Conservation (phyloP, 2,113 vertebrate species). For the Axis porcinus region DNA sequence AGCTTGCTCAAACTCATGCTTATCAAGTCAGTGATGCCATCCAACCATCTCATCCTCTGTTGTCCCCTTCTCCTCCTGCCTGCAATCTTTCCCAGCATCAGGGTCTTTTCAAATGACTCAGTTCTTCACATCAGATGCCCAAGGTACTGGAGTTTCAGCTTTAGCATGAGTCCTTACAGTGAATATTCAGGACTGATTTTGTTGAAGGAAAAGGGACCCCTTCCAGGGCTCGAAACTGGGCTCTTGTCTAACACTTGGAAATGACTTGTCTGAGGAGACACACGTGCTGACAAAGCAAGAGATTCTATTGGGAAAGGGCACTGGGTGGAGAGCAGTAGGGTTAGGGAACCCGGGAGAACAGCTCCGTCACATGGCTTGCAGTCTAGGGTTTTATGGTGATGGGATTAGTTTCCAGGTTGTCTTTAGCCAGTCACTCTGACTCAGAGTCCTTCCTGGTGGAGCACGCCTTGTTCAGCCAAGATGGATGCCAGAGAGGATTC, state of each 20-base stretch:
- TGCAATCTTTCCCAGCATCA: not conserved
- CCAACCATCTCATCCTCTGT: not conserved
- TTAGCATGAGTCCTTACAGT: not conserved
- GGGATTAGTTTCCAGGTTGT: not conserved
- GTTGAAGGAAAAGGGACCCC: not conserved
- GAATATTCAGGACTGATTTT: not conserved
- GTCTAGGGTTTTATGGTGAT: not conserved
- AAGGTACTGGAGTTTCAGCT: not conserved
- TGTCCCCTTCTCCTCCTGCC: not conserved
- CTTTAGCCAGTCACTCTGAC: not conserved
- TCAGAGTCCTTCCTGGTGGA: not conserved
- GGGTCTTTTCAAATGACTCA: not conserved
- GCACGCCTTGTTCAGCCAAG: not conserved
- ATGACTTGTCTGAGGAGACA: not conserved
- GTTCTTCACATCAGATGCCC: not conserved
- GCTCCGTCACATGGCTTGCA: not conserved
- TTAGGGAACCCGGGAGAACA: not conserved
- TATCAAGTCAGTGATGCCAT: not conserved
- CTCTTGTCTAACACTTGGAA: not conserved
- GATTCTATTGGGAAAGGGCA: not conserved
- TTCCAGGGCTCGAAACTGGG: not conserved
- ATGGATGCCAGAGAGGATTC: not conserved
- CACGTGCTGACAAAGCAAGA: not conserved
- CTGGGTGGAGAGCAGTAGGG: not conserved
- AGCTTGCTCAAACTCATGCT: not conserved